These are phyloP conservation scores for Diabrotica virgifera DNA, from an alignment of 1,140 invertebrate species.

Conservation along the genomic window DNA sequence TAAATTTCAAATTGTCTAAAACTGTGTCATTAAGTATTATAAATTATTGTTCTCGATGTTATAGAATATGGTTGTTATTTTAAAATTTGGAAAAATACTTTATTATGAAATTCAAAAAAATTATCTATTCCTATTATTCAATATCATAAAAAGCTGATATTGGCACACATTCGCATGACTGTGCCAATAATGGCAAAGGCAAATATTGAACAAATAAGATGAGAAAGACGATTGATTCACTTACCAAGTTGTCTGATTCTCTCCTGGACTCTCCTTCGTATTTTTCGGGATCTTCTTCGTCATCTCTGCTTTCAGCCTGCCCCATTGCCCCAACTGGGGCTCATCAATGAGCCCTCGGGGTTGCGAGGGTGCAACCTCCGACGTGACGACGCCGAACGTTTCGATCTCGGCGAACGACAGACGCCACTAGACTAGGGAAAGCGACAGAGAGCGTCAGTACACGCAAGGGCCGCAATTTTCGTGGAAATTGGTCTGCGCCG, in stretches of 20 bases:
- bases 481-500: background rate
- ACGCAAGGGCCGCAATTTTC: conserved; percentile 3
- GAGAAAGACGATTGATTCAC: conserved; percentile 4
- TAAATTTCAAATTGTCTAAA: no score
- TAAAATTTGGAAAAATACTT: no score
- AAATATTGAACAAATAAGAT: background rate
- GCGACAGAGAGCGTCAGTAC: background rate
- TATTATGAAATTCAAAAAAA: no score
- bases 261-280: conserved; percentile 35
- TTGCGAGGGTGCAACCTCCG: conserved; percentile 13
- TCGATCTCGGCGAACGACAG: background rate
- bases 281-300: conserved; percentile 45
- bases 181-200: background rate
- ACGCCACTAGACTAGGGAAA: background rate
- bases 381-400: conserved; percentile 6
- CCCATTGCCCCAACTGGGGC: conserved; percentile 44
- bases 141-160: no score
- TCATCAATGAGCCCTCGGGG: conserved; percentile 32
- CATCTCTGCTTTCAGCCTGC: conserved; percentile 44
- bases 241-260: conserved; percentile 39
- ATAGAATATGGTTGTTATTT: no score
- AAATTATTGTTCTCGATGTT: no score
- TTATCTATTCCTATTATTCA: no score
- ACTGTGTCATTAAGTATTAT: no score
- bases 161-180: no score